Evolutionary conservation across 2,113 vertebrate genomes (phyloP).

Genomic region (Oryzias curvinotus): DNA sequence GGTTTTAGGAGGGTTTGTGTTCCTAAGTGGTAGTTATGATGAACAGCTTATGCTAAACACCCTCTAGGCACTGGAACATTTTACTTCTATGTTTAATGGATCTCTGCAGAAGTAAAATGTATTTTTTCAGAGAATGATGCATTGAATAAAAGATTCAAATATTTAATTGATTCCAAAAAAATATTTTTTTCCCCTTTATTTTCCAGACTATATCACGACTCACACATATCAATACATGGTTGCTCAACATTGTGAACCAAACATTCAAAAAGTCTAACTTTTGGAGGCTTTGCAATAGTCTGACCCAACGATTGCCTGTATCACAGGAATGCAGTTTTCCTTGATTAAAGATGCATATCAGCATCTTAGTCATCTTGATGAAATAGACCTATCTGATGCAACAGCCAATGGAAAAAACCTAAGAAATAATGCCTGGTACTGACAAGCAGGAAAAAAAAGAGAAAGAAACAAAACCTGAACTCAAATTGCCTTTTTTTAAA

Average conservation of each 20-base stretch:
- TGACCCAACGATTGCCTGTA: conserved; percentile 9
- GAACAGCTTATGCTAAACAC: conserved; percentile 27
- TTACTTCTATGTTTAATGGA: conserved; percentile 5
- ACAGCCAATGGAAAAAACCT: conserved; percentile 31
- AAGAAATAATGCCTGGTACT: conserved; percentile 23
- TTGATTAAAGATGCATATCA: conserved; percentile 57
- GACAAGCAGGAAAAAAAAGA: conserved; percentile 14
- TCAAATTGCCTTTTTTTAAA: conserved; percentile 47
- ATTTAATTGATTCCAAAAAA: no score
- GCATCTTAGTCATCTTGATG: conserved; percentile 18
- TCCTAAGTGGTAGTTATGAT: conserved; percentile 42
- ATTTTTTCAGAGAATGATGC: no score
- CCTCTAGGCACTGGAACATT: conserved; percentile 18
- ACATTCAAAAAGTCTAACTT: not conserved
- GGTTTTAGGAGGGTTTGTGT: conserved; percentile 48
- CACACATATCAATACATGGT: no score
- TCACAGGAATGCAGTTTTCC: conserved; percentile 28
- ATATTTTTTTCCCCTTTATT: no score
- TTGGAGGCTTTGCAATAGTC: conserved; percentile 4
- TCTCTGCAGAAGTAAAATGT: not conserved
- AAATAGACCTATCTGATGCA: conserved; percentile 27
- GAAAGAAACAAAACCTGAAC: conserved; percentile 41
- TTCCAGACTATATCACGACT: no score
- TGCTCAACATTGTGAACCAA: no score
- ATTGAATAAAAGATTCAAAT: no score